Base-by-base conservation (phyloP, 2,888 invertebrate genomes). In the Ichneumon xanthorius region DNA sequence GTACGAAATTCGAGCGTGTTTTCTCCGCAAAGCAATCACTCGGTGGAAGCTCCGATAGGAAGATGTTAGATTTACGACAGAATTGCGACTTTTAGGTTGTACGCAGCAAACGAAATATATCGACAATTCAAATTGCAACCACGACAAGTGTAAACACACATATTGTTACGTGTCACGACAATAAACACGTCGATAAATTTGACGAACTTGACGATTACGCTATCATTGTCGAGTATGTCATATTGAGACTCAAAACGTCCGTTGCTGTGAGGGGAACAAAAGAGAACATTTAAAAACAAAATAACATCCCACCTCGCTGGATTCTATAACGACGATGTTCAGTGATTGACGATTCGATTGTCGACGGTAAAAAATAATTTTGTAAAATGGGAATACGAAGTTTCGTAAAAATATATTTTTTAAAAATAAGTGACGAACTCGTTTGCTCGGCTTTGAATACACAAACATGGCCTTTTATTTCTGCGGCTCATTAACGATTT, bases 181-280 rank as follows among this genome's bases (percentile, higher is more conserved):
- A 61, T 63, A 2, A 5, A 75, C 11, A 33, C n/a, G 40, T 71
- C 40, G 70, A 50, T 50, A 63, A 45, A 37, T 19, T 22, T 68
- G 65, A 67, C 30, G 50, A 67, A 75, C 14, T 30, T 19, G 4
- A 50, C 19, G 63, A 73, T 50, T 48, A 16, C 45, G 50, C 80
- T 48, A 88, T 86, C 84, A 88, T 84, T 33, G 84, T 88, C 61
- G 87, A 82, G 73, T 82, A 88, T 22, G 82, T 88, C 81, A 87
- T 77, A 65, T 86, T 83, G 26, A 75, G 77, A 48, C 79, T 83
- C 53, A 78, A 83, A 5, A 84, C 70, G 81, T 87, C 86, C 72
- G 80, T 80, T 61, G 87, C 88, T 88, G 83, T 82, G 68, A 53
- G 77, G 48, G 70, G 19, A 68, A 71, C 45, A 84, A 82, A 87